Evolutionary conservation across 2,888 invertebrate genomes (phyloP).

Genomic region (Periphyllus acericola): DNA sequence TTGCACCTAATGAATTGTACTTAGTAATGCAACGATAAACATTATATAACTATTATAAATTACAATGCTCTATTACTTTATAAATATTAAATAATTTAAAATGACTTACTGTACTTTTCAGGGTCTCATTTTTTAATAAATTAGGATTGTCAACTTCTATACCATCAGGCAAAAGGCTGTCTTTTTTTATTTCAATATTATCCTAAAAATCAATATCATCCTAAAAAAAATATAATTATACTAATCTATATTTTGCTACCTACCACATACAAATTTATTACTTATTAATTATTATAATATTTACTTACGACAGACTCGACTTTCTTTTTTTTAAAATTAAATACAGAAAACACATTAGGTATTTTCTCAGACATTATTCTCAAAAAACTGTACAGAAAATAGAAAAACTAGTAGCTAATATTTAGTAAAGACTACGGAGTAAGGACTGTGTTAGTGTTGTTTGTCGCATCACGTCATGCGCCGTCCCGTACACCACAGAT

Average conservation of each 20-base stretch:
- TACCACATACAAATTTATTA: no score
- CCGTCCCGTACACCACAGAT: no score
- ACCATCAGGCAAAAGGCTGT: constrained; percentile 4
- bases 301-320: constrained; percentile 11
- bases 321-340: constrained; percentile 21
- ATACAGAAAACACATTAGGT: constrained; percentile 33
- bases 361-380: constrained; percentile 26
- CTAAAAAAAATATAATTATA: constrained; percentile 15
- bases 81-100: constrained; percentile 8
- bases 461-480: not conserved
- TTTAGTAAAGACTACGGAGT: not conserved
- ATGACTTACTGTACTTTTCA: no score
- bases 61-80: constrained; percentile 8
- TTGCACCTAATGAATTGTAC: constrained; percentile 23
- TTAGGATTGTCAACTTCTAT: no score
- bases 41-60: constrained; percentile 15
- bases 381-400: constrained; percentile 15
- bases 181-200: constrained; percentile 11
- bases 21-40: constrained; percentile 23
- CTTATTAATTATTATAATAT: constrained; percentile 7
- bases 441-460: constrained; percentile 9
- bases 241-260: constrained; percentile 11
- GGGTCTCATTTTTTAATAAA: no score
- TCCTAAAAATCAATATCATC: not conserved
- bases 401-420: constrained; percentile 2